Evolutionary conservation across 2,888 invertebrate genomes (phyloP), one percentile per base, ranked within the genome.

Genomic region (Himalopsyche kuldschensis): DNA sequence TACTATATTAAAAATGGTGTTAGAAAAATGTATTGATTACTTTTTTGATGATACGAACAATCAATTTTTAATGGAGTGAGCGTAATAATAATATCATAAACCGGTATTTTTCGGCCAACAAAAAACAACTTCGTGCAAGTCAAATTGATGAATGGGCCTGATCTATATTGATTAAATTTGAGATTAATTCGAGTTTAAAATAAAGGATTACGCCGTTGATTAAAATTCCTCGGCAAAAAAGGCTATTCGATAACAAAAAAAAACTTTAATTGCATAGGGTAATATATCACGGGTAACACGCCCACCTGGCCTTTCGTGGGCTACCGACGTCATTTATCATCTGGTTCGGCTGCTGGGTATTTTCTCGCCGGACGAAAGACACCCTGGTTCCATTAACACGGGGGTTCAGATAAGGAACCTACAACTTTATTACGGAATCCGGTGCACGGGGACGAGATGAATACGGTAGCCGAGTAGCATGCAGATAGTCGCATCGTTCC

Each of bases 401-500:
- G 75, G 31, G 69, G 78, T 78, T 41, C 80, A 41, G 81, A 84
- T 78, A 84, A 81, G 75, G 78, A 75, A 78, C 79, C n/a, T 85
- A 86, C 85, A 84, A 84, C 86, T 86, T 86, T 86, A 86, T 86
- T 86, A 86, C 81, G 47, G 82, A 83, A 82, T 82, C 82, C 81
- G 75, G 84, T 83, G 78, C 30, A 55, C 41, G 63, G 47, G 75
- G 76, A 78, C 32, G 31, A 35, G 81, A 31, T 24, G 47, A 81
- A 81, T 81, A 81, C 81, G 47, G 81, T 76, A 81, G 81, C 55
- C 30, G 10, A 8, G 20, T n/a, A 48, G 41, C 30, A 6, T n/a
- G 10, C 4, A 79, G 24, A 46, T 76, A 76, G 76, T 80, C 46
- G 69, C 31, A 75, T 75, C 31, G 27, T 75, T 24, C 69, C 75